Evolutionary conservation across 1,140 invertebrate species (phyloP).

Genomic region (Matsumurasca onukii): DNA sequence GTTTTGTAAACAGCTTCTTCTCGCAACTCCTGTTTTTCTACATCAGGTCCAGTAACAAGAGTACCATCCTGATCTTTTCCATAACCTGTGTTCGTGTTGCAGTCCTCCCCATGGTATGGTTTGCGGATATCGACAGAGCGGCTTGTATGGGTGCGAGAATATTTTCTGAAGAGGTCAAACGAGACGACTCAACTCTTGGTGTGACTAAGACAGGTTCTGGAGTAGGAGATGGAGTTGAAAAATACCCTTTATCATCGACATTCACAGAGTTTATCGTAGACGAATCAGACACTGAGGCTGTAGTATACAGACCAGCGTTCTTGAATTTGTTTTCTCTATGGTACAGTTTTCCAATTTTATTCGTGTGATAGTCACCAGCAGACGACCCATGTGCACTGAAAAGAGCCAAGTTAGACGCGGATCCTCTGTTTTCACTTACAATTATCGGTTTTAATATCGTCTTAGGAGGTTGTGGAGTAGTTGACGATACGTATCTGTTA

Average conservation of each 20-base stretch:
- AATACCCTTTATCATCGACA: constrained; percentile 3
- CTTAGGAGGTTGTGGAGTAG: constrained; percentile 9
- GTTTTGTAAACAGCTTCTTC: constrained; percentile 37
- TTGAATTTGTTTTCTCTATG: neutral
- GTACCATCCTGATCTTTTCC: neutral
- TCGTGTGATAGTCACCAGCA: neutral
- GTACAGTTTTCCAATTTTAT: constrained; percentile 8
- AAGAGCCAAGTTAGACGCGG: neutral
- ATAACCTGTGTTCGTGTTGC: neutral
- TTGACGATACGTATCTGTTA: neutral
- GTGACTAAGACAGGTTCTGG: constrained; percentile 27
- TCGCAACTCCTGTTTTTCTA: constrained; percentile 36
- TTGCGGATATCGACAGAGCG: constrained; percentile 49
- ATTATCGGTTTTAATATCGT: constrained; percentile 27
- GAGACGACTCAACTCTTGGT: constrained; percentile 1
- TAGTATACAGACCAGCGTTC: neutral
- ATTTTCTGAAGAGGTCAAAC: constrained; percentile 42
- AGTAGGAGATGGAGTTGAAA: constrained; percentile 1
- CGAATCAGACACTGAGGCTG: neutral
- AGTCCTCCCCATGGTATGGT: constrained; percentile 39
- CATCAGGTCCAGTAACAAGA: constrained; percentile 2
- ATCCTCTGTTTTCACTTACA: neutral
- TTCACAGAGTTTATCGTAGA: neutral
- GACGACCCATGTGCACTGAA: neutral
- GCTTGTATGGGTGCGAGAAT: constrained; percentile 52